phyloP scores from a whole-genome alignment of 2,888 invertebrate species.

The Melolontha melolontha region DNA sequence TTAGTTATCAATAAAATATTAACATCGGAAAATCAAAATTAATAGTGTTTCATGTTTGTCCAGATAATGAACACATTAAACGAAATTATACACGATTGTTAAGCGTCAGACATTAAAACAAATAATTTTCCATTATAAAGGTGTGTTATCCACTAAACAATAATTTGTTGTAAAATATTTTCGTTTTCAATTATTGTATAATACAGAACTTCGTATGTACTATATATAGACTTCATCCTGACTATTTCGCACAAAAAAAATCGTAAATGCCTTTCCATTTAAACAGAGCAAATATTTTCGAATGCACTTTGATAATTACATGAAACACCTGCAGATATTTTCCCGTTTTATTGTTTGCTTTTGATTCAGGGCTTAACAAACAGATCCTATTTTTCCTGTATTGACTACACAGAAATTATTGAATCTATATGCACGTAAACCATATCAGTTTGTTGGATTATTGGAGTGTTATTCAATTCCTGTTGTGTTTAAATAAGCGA shows the following conservation, averaged over 20 bases:
- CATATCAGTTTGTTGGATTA: no score
- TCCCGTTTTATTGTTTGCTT: not conserved
- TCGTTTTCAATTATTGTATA: not conserved
- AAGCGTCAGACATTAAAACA: conserved; percentile 9
- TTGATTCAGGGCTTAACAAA: conserved; percentile 15
- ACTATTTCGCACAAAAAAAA: not conserved
- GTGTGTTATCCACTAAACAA: not conserved
- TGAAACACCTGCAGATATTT: conserved; percentile 5
- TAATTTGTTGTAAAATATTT: not conserved
- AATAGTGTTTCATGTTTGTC: conserved; percentile 1
- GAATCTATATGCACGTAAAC: no score
- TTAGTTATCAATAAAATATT: not conserved
- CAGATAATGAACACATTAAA: conserved; percentile 4
- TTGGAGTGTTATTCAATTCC: no score
- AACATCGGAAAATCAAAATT: not conserved
- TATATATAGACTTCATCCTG: no score
- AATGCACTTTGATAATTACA: conserved; percentile 12
- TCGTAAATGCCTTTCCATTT: conserved; percentile 3
- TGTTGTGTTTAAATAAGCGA: no score
- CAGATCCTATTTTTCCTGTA: conserved; percentile 16
- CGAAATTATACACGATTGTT: conserved; percentile 1
- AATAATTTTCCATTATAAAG: not conserved
- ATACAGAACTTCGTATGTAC: no score
- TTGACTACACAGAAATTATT: conserved; percentile 4
- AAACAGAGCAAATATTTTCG: conserved; percentile 4